phyloP scores from a whole-genome alignment of 92 coral and sea anemone genomes.

The Umimayanthus chanpuru region DNA sequence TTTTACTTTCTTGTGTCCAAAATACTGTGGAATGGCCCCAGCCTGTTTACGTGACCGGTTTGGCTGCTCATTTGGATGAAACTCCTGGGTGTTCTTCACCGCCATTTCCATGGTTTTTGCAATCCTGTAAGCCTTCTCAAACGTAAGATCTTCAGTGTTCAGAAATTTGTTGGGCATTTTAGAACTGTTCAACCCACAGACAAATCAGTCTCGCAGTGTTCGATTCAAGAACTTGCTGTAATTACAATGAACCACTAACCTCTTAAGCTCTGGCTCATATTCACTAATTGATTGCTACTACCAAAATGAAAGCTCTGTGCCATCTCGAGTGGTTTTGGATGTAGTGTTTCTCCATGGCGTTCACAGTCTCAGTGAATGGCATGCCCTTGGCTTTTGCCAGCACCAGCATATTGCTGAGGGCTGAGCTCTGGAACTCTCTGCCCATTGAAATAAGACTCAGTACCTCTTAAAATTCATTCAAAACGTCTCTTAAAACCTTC shows the following conservation, averaged over 20 bases:
- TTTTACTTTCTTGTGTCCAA: too few species aligned
- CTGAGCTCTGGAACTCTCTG: too few species aligned
- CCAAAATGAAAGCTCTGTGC: constrained; percentile 59
- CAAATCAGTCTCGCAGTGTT: constrained; percentile 61
- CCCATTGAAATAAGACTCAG: too few species aligned
- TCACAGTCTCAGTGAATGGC: background rate
- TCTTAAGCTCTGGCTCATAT: constrained; percentile 47
- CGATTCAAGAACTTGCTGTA: constrained; percentile 53
- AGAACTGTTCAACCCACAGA: constrained; percentile 51
- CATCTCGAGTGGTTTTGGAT: constrained; percentile 19
- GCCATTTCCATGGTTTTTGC: constrained; percentile 69
- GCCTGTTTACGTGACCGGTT: background rate
- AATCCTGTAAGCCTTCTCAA: constrained; percentile 7
- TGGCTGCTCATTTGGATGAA: constrained; percentile 35
- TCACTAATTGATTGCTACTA: constrained; percentile 50
- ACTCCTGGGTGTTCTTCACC: constrained; percentile 56
- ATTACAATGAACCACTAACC: constrained; percentile 52
- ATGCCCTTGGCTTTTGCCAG: too few species aligned
- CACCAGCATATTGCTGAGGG: too few species aligned
- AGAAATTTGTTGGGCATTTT: constrained; percentile 59
- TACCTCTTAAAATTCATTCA: too few species aligned
- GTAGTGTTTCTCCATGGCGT: constrained; percentile 51
- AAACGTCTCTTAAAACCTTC: too few species aligned
- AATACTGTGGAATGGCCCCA: background rate
- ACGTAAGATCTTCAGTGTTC: background rate